Base-by-base conservation (phyloP, 2,113 vertebrate species). In the Phrynosoma blainvillii region DNA sequence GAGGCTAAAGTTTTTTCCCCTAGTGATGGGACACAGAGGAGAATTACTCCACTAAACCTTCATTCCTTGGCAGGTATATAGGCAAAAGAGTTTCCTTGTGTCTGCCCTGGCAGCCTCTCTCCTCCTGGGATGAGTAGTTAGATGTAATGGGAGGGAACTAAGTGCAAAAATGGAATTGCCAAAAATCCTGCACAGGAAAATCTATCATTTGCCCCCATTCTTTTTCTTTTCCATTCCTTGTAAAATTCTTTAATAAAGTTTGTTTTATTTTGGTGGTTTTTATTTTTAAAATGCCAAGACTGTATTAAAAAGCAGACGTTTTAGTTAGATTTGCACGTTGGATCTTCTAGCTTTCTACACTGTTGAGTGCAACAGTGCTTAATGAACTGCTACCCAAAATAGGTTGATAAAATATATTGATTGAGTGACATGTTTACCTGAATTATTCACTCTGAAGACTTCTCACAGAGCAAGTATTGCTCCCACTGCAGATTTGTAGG, bases 321-420 rank as follows among this genome's bases (percentile, higher is more conserved):
- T 30, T 54, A 40, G 52, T 36, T 36, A 74, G 9, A 42, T 84
- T 89, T 84, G 80, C 36, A 73, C 0, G 3, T 70, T 87, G 2
- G 12, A 23, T 79, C 40, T 75, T 10, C 65, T 93, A 7, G 47
- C n/a, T 89, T 71, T 91, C 68, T 40, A 20, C 74, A 90, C 65
- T 71, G 85, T 59, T 87, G 84, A 82, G 70, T 86, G 52, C 78
- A 84, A 42, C 90, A 90, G 81, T 81, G 27, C 74, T 90, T 90
- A 90, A 88, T 71, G 85, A 87, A 16, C 75, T 23, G 4, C 23
- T 92, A 75, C 52, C 52, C 18, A 84, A 36, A 82, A 78, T 25
- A 56, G 68, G 27, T 32, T 89, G 75, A 32, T 83, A 82, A 84
- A 1, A 71, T 87, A 27, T 85, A 70, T 0, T 0, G 1, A 0